Percentiles rank a stretch among this genome's conserved stretches.
Evolutionary conservation across 2,113 vertebrate genomes (phyloP).

Genomic region (Oreochromis tanganicae): DNA sequence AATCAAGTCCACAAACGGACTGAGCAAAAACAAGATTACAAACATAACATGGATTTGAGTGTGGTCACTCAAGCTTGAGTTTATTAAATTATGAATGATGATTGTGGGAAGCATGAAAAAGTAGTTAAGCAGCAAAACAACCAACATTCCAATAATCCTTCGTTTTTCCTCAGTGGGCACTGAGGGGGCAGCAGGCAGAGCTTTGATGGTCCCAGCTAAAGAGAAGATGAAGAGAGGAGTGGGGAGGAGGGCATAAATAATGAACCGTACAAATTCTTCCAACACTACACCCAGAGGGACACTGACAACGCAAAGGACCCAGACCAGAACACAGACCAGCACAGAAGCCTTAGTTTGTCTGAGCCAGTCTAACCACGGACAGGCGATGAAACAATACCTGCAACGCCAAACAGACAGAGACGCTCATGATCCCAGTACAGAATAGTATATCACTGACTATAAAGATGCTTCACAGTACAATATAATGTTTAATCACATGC

Average conservation of each 20-base stretch:
- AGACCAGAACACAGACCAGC: not conserved
- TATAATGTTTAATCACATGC: not conserved
- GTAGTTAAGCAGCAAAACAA: not conserved
- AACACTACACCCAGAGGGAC: not conserved
- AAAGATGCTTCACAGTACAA: not conserved
- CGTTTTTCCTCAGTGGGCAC: not conserved
- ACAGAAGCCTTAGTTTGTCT: not conserved
- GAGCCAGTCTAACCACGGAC: not conserved
- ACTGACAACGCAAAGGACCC: not conserved
- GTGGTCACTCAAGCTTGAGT: not conserved
- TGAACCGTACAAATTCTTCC: not conserved
- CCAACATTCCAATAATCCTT: not conserved
- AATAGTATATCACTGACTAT: not conserved
- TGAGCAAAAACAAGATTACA: not conserved
- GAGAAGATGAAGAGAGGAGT: not conserved
- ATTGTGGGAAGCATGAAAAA: not conserved
- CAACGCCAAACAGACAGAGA: not conserved
- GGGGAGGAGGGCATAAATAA: not conserved
- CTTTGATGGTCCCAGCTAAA: not conserved
- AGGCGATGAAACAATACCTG: not conserved
- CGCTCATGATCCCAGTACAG: not conserved
- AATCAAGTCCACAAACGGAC: not conserved
- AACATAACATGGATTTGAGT: not conserved
- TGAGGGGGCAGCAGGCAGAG: not conserved
- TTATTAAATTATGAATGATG: not conserved